Percentiles rank a stretch among this genome's conserved stretches.
Conservation (phyloP, 2,113 vertebrate species). For the Hippotragus niger region DNA sequence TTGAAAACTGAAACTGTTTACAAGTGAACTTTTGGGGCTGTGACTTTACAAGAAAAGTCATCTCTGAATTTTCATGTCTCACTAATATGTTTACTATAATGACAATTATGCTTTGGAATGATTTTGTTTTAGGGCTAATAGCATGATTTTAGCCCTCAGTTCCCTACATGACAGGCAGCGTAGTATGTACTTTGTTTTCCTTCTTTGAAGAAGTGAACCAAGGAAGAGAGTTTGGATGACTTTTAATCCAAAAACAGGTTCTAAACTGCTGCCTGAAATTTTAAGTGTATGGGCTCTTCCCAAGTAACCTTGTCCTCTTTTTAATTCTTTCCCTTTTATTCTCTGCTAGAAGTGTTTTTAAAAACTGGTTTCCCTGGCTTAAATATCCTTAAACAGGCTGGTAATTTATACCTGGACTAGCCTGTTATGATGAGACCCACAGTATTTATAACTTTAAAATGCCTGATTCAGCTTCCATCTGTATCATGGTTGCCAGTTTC, state of each 20-base stretch:
- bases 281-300: background rate
- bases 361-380: slow-evolving; percentile 63
- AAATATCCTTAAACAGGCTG: background rate
- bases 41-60: background rate
- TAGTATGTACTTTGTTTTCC: background rate
- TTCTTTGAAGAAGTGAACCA: background rate
- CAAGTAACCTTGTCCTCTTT: background rate
- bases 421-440: background rate
- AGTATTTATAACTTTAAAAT: slow-evolving; percentile 17
- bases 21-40: background rate
- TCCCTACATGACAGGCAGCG: background rate
- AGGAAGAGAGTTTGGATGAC: background rate
- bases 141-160: background rate
- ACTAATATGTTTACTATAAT: background rate
- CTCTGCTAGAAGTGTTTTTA: slow-evolving; percentile 25
- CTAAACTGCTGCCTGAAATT: slow-evolving; percentile 17
- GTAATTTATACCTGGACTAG: slow-evolving; percentile 49
- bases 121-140: background rate
- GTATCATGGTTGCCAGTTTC: background rate
- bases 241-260: slow-evolving; percentile 32
- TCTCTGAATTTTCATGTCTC: background rate
- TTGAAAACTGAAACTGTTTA: background rate
- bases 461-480: slow-evolving; percentile 3
- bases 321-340: slow-evolving; percentile 27
- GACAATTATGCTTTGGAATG: background rate